phyloP scores from a whole-genome alignment of 2,113 vertebrate species.

The Atrichornis clamosus region DNA sequence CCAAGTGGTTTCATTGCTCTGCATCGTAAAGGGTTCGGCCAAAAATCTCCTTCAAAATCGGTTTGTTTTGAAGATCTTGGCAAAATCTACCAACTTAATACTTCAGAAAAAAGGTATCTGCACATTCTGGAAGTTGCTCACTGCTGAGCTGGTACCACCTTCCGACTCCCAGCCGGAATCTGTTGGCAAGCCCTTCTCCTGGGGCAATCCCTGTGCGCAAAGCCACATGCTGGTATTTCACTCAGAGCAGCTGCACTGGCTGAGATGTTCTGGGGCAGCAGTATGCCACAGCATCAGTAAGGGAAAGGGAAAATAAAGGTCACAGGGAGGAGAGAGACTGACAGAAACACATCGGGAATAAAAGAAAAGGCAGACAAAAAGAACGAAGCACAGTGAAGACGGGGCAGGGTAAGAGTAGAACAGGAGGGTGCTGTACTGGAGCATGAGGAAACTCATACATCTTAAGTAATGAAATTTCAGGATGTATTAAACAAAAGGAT shows the following conservation, averaged over 20 bases:
- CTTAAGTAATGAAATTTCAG: background rate
- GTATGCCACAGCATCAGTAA: background rate
- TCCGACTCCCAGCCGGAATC: background rate
- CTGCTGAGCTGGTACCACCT: background rate
- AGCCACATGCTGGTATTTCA: background rate
- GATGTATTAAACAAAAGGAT: background rate
- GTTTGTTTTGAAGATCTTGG: background rate
- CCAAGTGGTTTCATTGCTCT: background rate
- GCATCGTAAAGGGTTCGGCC: background rate
- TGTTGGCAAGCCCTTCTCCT: background rate
- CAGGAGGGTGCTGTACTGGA: background rate
- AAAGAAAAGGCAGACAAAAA: background rate
- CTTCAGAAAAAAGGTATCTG: background rate
- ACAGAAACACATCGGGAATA: background rate
- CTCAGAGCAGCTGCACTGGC: background rate
- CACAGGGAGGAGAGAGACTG: background rate
- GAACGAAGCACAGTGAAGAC: background rate
- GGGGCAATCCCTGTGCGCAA: accelerated
- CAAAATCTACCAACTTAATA: background rate
- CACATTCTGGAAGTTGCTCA: background rate
- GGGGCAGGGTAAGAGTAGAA: background rate
- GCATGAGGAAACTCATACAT: background rate
- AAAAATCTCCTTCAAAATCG: background rate
- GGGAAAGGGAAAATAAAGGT: background rate
- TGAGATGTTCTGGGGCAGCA: background rate